Conservation (phyloP, 1,140 invertebrate species). For the Phenacoccus solenopsis region DNA sequence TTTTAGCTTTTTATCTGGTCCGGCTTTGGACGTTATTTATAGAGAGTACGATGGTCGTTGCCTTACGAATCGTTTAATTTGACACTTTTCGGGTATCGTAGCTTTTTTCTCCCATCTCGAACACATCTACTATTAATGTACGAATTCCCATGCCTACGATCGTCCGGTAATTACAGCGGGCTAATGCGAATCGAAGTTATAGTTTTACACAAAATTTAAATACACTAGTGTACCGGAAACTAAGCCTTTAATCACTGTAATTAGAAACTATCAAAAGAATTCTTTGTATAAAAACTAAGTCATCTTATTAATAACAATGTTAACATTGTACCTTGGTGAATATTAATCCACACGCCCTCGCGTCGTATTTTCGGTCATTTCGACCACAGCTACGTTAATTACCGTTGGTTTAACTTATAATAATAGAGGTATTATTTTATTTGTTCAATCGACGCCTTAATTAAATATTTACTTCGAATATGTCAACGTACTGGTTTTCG, state of each 20-base stretch:
- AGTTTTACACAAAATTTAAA: background rate
- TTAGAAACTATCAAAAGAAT: too few relatives aligned
- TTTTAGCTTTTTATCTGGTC: background rate
- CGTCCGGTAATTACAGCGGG: background rate
- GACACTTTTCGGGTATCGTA: background rate
- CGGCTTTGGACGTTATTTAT: background rate
- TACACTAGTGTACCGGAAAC: too few relatives aligned
- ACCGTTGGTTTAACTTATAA: background rate
- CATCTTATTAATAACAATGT: too few relatives aligned
- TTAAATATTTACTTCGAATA: background rate
- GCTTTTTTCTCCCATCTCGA: background rate
- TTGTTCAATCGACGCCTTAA: background rate
- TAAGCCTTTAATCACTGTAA: too few relatives aligned
- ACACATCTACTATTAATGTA: background rate
- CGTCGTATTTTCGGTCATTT: background rate
- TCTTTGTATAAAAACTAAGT: too few relatives aligned
- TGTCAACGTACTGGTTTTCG: constrained; percentile 1
- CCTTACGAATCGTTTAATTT: constrained; percentile 2
- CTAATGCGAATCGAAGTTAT: background rate
- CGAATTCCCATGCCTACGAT: background rate
- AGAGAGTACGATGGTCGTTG: background rate
- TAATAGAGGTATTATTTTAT: background rate
- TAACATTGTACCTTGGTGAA: too few relatives aligned
- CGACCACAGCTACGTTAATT: too few relatives aligned
- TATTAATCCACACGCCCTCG: too few relatives aligned